A percentile compares a stretch with the other conserved stretches of the same genome.
These are phyloP conservation scores for Corydoras sp. DNA, from an alignment of 2,113 vertebrate species.

Conservation along the genomic window DNA sequence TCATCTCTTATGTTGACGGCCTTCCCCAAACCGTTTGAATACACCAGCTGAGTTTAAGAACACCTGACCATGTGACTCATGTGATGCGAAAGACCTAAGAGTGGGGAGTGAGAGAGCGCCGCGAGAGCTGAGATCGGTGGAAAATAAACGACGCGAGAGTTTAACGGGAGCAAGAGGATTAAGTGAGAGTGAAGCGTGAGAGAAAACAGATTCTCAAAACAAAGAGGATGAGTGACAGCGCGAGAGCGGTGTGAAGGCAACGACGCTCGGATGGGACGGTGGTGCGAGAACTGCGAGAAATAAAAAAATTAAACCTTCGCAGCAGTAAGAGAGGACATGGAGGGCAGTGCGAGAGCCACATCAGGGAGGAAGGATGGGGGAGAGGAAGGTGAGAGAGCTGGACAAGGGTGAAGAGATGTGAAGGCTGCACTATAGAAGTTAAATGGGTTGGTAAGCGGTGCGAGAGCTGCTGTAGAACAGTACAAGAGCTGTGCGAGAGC, in stretches of 20 bases:
- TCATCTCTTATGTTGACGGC: no score
- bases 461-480: no score
- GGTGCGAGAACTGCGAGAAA: conserved; percentile 63
- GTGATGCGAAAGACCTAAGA: no score
- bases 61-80: no score
- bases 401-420: no score
- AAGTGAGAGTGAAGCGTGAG: background rate
- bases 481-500: no score
- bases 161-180: background rate
- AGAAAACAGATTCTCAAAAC: background rate
- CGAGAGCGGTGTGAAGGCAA: conserved; percentile 37
- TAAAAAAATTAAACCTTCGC: conserved; percentile 40
- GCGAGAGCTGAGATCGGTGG: background rate
- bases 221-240: background rate
- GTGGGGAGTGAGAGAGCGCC: background rate
- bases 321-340: background rate
- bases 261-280: conserved; percentile 47
- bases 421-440: no score
- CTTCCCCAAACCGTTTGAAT: no score
- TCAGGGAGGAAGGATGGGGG: no score
- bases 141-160: background rate
- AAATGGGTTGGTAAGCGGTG: no score
- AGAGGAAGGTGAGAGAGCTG: no score
- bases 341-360: background rate
- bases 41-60: no score